phyloP scores from a whole-genome alignment of 2,797 vertebrate genomes.

The Geotrypetes seraphini region DNA sequence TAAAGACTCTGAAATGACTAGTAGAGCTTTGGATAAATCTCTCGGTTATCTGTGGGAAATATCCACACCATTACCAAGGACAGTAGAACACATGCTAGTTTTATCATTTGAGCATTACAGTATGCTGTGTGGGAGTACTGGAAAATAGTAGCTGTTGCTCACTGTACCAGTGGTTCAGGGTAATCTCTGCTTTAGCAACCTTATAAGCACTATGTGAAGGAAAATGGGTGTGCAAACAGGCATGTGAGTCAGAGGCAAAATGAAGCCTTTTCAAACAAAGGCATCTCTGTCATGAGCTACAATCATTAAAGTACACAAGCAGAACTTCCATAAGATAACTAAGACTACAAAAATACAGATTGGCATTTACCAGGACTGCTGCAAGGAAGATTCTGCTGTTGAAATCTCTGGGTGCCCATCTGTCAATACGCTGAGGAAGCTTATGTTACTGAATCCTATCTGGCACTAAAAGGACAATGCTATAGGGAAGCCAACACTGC shows the following conservation, averaged over 20 bases:
- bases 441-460: neutral
- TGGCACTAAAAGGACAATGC: too few relatives aligned
- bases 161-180: too few relatives aligned
- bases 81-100: too few relatives aligned
- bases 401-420: neutral
- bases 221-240: constrained; percentile 26
- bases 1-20: too few relatives aligned
- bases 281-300: constrained; percentile 28
- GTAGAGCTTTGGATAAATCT: too few relatives aligned
- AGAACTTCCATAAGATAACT: constrained; percentile 1
- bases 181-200: too few relatives aligned
- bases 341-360: constrained; percentile 1
- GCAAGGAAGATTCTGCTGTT: neutral
- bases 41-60: too few relatives aligned
- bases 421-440: neutral
- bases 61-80: too few relatives aligned
- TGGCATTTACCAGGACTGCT: neutral
- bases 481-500: too few relatives aligned
- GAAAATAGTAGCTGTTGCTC: too few relatives aligned
- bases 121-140: too few relatives aligned
- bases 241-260: constrained; percentile 32
- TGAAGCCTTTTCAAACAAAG: constrained; percentile 22
- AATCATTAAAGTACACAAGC: constrained; percentile 16
- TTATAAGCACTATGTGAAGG: constrained; percentile 8
- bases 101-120: too few relatives aligned